Conservation (phyloP, 2,888 invertebrate genomes). For the Ormyrus thymus region DNA sequence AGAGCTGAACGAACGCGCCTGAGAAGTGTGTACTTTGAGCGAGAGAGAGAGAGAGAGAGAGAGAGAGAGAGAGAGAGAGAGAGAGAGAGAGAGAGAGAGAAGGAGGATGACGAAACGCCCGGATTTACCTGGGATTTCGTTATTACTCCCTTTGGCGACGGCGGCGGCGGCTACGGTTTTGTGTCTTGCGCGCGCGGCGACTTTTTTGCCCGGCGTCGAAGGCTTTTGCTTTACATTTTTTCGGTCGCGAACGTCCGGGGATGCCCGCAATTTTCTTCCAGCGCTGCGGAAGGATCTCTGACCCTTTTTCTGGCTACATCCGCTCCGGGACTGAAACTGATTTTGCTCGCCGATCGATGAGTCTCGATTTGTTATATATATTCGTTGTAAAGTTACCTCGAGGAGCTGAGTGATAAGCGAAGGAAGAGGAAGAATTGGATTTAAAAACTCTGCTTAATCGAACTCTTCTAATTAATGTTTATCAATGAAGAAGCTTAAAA, state of each 20-base stretch:
- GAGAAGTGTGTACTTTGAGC: neutral
- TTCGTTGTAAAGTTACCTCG: too few relatives aligned
- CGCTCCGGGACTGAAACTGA: too few relatives aligned
- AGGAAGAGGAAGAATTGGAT: too few relatives aligned
- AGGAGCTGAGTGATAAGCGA: too few relatives aligned
- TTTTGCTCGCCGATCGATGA: too few relatives aligned
- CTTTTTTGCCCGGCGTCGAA: neutral
- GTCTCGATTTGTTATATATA: too few relatives aligned
- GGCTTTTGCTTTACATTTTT: slow-evolving; percentile 23
- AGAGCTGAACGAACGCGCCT: slow-evolving; percentile 31
- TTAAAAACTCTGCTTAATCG: too few relatives aligned
- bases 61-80: slow-evolving; percentile 18
- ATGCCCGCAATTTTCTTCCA: slow-evolving; percentile 34
- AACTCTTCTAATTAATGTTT: too few relatives aligned
- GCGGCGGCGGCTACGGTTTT: slow-evolving; percentile 6
- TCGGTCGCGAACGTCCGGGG: slow-evolving; percentile 8
- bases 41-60: slow-evolving; percentile 20
- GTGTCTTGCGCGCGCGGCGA: too few relatives aligned
- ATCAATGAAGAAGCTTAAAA: too few relatives aligned
- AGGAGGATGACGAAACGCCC: slow-evolving; percentile 32
- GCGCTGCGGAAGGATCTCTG: slow-evolving; percentile 20
- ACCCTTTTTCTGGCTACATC: neutral
- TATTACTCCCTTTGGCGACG: slow-evolving; percentile 22
- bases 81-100: slow-evolving; percentile 16
- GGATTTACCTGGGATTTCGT: slow-evolving; percentile 47